phyloP scores from a whole-genome alignment of 1,140 invertebrate species.

The Stegodyphus mimosarum region DNA sequence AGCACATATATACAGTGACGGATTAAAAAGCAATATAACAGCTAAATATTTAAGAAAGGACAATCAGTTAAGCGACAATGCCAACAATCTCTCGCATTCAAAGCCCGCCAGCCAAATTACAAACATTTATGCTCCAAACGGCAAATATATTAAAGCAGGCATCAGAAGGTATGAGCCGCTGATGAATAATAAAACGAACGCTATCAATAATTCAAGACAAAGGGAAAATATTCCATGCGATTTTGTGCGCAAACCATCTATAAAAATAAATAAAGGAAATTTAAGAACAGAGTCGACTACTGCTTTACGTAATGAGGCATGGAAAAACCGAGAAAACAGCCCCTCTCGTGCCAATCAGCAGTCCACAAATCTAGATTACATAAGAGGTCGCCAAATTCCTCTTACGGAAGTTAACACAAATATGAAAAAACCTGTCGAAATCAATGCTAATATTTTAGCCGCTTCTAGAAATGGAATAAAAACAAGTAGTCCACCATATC shows the following conservation, averaged over 20 bases:
- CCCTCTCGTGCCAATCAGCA: not conserved
- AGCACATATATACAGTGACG: too few relatives aligned
- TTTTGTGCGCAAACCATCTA: not conserved
- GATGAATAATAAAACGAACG: slow-evolving; percentile 4
- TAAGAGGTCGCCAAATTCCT: slow-evolving; percentile 37
- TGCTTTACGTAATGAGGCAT: not conserved
- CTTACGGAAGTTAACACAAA: slow-evolving; percentile 42
- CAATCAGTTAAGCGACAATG: not conserved
- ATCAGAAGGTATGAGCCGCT: slow-evolving; percentile 6
- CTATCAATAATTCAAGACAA: not conserved
- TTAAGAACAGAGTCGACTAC: not conserved
- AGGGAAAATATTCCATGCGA: slow-evolving; percentile 1
- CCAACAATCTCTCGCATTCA: not conserved
- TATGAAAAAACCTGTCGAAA: slow-evolving; percentile 9
- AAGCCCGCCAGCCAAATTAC: not conserved
- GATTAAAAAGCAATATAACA: too few relatives aligned
- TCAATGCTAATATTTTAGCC: not conserved
- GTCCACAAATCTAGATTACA: slow-evolving; percentile 10
- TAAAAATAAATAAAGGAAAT: not conserved
- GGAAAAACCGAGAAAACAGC: not conserved
- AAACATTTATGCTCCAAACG: not conserved
- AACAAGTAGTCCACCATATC: not conserved
- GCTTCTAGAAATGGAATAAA: not conserved
- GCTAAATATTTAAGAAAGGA: not conserved
- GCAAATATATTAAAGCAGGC: not conserved